Evolutionary conservation across 2,113 vertebrate genomes (phyloP).

Genomic region (Atrichornis clamosus): DNA sequence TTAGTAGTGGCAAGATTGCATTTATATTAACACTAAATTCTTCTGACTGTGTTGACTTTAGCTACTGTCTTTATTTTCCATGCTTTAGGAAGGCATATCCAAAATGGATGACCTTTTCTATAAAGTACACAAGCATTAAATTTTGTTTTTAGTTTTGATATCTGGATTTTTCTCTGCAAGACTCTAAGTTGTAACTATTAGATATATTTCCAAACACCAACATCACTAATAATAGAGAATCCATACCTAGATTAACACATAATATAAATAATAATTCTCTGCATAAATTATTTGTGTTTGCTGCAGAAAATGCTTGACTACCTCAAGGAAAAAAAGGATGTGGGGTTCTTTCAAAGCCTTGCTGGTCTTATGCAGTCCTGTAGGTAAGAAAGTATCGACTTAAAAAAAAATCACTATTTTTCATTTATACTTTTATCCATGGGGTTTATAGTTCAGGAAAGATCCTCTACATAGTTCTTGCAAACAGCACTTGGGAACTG

Average conservation of each 20-base stretch:
- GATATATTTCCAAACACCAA: neutral
- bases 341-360: conserved; percentile 95
- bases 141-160: neutral
- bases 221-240: neutral
- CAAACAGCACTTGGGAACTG: neutral
- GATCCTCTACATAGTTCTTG: neutral
- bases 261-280: neutral
- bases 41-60: neutral
- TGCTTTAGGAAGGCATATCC: neutral
- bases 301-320: conserved; percentile 97
- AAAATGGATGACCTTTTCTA: neutral
- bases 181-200: neutral
- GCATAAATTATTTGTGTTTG: neutral
- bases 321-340: conserved; percentile 95
- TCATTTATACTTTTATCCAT: neutral
- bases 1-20: neutral
- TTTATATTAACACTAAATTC: neutral
- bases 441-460: neutral
- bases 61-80: neutral
- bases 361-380: conserved; percentile 96
- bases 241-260: neutral
- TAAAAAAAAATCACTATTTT: neutral
- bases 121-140: neutral
- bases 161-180: neutral
- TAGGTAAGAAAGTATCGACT: conserved; percentile 77